Evolutionary conservation across 2,888 invertebrate genomes (phyloP).

Genomic region (Drosophila aldrichi): DNA sequence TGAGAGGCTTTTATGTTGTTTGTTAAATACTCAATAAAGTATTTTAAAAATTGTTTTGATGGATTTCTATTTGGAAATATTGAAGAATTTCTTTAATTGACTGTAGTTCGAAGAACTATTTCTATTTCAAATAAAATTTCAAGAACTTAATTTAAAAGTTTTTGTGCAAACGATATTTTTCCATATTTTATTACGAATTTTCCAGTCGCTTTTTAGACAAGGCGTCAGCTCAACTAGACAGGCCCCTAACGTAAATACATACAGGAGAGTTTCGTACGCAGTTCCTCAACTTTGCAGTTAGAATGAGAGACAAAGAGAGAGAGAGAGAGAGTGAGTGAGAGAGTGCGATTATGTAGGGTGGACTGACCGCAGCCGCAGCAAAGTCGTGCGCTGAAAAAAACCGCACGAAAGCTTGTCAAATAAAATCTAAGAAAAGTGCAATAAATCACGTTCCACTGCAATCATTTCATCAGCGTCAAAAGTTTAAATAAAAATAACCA

Average conservation of each 20-base stretch:
- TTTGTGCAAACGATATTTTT: constrained; percentile 11
- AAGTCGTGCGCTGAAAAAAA: constrained; percentile 22
- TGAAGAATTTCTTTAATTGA: neutral
- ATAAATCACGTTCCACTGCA: constrained; percentile 75
- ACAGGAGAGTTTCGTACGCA: neutral
- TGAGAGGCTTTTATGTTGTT: constrained; percentile 3
- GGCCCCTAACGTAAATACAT: constrained; percentile 29
- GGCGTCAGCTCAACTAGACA: constrained; percentile 38
- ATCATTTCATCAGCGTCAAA: constrained; percentile 56
- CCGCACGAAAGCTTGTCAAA: constrained; percentile 74
- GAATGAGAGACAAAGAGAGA: neutral
- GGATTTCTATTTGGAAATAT: neutral
- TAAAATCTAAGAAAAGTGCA: constrained; percentile 75
- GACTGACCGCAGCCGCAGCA: constrained; percentile 13
- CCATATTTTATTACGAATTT: constrained; percentile 31
- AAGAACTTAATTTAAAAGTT: neutral
- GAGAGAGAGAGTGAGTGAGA: neutral
- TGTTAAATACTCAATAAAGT: constrained; percentile 1
- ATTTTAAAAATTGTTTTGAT: neutral
- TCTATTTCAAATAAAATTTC: neutral
- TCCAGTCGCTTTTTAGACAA: constrained; percentile 19
- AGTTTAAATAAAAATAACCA: constrained; percentile 35
- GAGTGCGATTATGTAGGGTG: neutral
- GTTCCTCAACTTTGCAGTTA: neutral
- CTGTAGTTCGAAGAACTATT: neutral